These are phyloP conservation scores for Blastomussa wellsi DNA, from an alignment of 92 coral and sea anemone species.

Conservation along the genomic window DNA sequence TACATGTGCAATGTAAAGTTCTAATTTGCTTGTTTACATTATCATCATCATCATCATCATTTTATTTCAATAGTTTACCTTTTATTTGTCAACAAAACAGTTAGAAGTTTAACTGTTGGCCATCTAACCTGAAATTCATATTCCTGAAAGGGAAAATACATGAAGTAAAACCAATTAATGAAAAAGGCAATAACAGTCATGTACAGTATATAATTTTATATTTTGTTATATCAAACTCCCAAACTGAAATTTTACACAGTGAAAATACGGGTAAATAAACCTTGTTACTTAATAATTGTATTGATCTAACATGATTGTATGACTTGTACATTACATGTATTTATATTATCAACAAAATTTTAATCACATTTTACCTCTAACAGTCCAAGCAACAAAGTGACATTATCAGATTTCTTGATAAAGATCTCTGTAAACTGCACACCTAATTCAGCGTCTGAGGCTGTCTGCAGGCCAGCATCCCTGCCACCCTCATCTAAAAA, in stretches of 20 bases:
- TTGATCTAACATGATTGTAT: no score
- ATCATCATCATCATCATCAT: no score
- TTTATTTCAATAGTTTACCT: no score
- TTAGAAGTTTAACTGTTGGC: constrained; percentile 95
- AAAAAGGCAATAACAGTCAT: not conserved
- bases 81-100: constrained; percentile 89
- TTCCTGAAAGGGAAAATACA: constrained; percentile 66
- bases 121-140: constrained; percentile 97
- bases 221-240: not conserved
- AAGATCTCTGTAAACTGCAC: constrained; percentile 96
- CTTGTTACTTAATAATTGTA: no score
- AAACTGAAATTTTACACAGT: no score
- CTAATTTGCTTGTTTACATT: no score
- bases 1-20: no score
- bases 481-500: constrained; percentile 53
- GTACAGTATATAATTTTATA: not conserved
- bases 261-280: no score
- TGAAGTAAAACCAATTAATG: not conserved
- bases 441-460: constrained; percentile 91
- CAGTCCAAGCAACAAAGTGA: constrained; percentile 80
- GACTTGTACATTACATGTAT: no score
- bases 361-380: constrained; percentile 67
- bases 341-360: no score
- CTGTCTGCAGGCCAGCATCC: constrained; percentile 67
- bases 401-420: constrained; percentile 93